These are phyloP conservation scores for Ephialtes manifestator DNA, from an alignment of 2,888 invertebrate genomes.

Conservation along the genomic window DNA sequence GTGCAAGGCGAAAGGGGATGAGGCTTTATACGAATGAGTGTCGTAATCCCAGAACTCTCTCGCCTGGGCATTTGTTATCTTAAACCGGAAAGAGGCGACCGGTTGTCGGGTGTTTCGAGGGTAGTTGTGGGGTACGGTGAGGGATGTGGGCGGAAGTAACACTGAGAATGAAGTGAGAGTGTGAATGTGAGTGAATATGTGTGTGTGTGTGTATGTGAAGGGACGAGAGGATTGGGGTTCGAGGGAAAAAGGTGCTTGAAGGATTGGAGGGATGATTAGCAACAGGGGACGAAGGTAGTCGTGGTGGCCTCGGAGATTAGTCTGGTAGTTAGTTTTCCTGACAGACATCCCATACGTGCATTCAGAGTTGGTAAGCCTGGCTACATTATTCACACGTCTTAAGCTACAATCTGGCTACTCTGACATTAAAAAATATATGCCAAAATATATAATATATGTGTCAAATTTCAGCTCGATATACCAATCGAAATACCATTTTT, in stretches of 20 bases:
- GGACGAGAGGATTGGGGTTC: background rate
- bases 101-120: conserved; percentile 26
- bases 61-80: conserved; percentile 81
- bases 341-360: background rate
- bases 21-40: conserved; percentile 76
- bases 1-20: background rate
- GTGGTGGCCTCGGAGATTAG: conserved; percentile 10
- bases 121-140: background rate
- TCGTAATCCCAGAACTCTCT: conserved; percentile 78
- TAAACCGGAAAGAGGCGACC: conserved; percentile 75
- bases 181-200: too few species aligned
- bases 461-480: too few species aligned
- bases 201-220: background rate
- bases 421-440: too few species aligned
- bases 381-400: background rate
- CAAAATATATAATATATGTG: too few species aligned
- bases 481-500: too few species aligned
- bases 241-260: conserved; percentile 21
- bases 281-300: conserved; percentile 8
- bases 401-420: background rate
- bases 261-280: conserved; percentile 21
- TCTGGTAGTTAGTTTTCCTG: background rate
- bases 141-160: conserved; percentile 19
- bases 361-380: background rate
- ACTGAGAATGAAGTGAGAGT: conserved; percentile 11